These are phyloP conservation scores for Cephus pygmeus DNA, from an alignment of 2,888 invertebrate species.

Conservation along the genomic window DNA sequence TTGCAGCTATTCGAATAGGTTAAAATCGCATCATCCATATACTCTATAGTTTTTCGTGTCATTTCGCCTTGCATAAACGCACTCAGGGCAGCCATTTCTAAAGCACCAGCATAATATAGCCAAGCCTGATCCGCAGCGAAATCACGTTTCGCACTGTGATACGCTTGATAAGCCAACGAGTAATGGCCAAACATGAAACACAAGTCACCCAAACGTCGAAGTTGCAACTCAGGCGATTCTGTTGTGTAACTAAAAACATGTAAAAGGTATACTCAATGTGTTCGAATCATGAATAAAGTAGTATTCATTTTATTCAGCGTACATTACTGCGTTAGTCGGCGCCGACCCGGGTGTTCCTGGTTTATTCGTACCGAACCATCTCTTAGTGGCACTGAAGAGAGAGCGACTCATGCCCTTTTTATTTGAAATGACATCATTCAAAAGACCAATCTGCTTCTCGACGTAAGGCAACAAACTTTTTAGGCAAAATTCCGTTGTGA, in stretches of 20 bases:
- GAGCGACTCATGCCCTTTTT: constrained; percentile 95
- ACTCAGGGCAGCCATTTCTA: constrained; percentile 95
- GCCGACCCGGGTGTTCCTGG: constrained; percentile 76
- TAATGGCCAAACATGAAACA: constrained; percentile 97
- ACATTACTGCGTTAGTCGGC: constrained; percentile 86
- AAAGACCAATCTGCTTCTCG: constrained; percentile 85
- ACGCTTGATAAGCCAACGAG: constrained; percentile 90
- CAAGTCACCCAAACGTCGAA: constrained; percentile 92
- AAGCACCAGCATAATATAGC: constrained; percentile 95
- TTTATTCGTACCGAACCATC: constrained; percentile 94
- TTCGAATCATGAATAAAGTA: not conserved
- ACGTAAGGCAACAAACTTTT: constrained; percentile 91
- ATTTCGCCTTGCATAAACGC: constrained; percentile 89
- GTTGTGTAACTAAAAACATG: constrained; percentile 75
- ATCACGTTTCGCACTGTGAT: constrained; percentile 97
- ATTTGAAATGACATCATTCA: constrained; percentile 84
- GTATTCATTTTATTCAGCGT: constrained; percentile 31
- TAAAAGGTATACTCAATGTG: constrained; percentile 21
- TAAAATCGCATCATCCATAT: constrained; percentile 94
- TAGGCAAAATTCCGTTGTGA: constrained; percentile 88
- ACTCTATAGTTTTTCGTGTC: constrained; percentile 82
- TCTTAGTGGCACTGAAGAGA: constrained; percentile 91
- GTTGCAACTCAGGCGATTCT: constrained; percentile 91
- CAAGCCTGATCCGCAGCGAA: constrained; percentile 97
- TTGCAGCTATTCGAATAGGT: constrained; percentile 93